Conservation (phyloP, 2,797 vertebrate species). For the Propithecus deckenii region DNA sequence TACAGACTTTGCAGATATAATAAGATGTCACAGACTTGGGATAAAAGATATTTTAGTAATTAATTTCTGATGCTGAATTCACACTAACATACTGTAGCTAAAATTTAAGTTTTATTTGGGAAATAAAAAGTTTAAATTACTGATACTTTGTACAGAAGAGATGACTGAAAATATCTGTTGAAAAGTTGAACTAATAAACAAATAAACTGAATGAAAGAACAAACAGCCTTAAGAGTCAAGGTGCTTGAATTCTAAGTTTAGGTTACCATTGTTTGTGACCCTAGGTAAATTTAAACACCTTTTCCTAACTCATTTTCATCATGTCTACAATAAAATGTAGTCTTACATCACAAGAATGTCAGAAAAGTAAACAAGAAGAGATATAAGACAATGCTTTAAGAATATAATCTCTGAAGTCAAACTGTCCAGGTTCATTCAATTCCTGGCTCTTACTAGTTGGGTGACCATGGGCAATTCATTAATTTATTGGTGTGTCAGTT, state of each 20-base stretch:
- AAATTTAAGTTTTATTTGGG: constrained; percentile 28
- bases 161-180: neutral
- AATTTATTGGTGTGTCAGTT: neutral
- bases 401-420: constrained; percentile 11
- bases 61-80: neutral
- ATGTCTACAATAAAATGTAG: neutral
- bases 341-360: neutral
- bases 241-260: neutral
- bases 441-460: neutral
- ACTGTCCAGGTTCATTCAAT: neutral
- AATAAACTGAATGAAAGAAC: neutral
- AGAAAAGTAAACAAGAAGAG: constrained; percentile 24
- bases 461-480: neutral
- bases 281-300: neutral
- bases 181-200: constrained; percentile 9
- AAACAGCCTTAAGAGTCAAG: neutral
- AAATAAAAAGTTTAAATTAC: neutral
- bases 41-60: neutral
- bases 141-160: neutral
- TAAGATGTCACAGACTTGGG: neutral
- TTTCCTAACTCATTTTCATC: constrained; percentile 30
- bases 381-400: neutral
- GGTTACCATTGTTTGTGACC: neutral
- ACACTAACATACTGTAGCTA: neutral
- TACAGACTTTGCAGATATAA: neutral